phyloP scores from a whole-genome alignment of 2,797 vertebrate species.

The Poecilia gillii region DNA sequence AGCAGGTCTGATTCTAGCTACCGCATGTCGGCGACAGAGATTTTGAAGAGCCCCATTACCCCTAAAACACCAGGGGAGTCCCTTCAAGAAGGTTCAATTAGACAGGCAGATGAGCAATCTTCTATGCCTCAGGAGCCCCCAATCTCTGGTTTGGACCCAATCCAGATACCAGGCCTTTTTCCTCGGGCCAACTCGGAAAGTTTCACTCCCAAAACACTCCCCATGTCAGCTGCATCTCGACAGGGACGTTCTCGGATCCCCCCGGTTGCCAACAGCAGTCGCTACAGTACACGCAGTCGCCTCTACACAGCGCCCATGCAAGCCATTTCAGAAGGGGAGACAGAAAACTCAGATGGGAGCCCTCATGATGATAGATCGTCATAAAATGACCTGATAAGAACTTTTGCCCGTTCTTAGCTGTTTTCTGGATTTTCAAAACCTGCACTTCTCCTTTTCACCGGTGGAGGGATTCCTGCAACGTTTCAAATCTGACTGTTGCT shows the following conservation, averaged over 20 bases:
- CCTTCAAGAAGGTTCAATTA: constrained; percentile 78
- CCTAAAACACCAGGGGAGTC: constrained; percentile 91
- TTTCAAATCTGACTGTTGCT: constrained; percentile 53
- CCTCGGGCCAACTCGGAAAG: constrained; percentile 90
- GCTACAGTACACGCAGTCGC: constrained; percentile 95
- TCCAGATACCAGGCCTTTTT: constrained; percentile 79
- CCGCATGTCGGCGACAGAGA: constrained; percentile 97
- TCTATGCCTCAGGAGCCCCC: constrained; percentile 65
- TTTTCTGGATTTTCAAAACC: constrained; percentile 48
- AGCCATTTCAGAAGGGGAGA: constrained; percentile 98
- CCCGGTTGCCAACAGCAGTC: constrained; percentile 95
- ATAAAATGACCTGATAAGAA: constrained; percentile 77
- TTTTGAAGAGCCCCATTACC: constrained; percentile 95
- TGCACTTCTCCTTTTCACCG: constrained; percentile 54
- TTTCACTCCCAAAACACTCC: constrained; percentile 90
- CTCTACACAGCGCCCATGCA: constrained; percentile 98
- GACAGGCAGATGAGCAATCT: constrained; percentile 70
- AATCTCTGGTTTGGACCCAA: constrained; percentile 63
- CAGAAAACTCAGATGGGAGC: constrained; percentile 97
- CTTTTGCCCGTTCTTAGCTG: constrained; percentile 43
- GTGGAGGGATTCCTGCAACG: constrained; percentile 36
- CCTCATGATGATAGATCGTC: constrained; percentile 97
- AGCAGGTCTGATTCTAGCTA: constrained; percentile 96
- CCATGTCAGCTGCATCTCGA: constrained; percentile 89
- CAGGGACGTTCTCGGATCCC: constrained; percentile 94